Evolutionary conservation across 2,888 invertebrate species (phyloP).

Genomic region (Nudaria mundana): DNA sequence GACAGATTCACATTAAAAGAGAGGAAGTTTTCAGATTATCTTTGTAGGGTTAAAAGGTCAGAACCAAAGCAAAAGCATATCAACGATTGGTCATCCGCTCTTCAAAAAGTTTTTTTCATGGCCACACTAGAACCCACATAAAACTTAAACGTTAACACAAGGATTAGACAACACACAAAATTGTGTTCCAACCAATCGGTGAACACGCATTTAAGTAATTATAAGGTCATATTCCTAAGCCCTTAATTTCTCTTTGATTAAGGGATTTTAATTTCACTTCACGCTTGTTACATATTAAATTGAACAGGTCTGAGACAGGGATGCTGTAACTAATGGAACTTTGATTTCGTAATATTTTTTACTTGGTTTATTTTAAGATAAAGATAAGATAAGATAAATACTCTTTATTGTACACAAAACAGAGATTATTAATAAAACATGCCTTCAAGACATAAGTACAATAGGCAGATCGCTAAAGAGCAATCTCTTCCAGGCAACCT

Average conservation of each 20-base stretch:
- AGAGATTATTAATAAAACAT: too few species aligned
- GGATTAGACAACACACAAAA: slow-evolving; percentile 8
- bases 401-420: too few species aligned
- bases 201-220: slow-evolving; percentile 25
- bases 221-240: slow-evolving; percentile 9
- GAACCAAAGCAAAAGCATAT: too few species aligned
- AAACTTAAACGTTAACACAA: slow-evolving; percentile 8
- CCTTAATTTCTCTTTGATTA: slow-evolving; percentile 28
- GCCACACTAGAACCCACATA: slow-evolving; percentile 8
- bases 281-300: slow-evolving; percentile 22
- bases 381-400: too few species aligned
- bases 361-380: too few species aligned
- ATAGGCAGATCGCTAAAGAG: too few species aligned
- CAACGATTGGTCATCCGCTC: not conserved
- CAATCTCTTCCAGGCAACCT: too few species aligned
- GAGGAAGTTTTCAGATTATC: too few species aligned
- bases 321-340: slow-evolving; percentile 13
- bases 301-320: slow-evolving; percentile 8
- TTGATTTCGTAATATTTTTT: too few species aligned
- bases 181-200: slow-evolving; percentile 20
- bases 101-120: not conserved
- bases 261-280: slow-evolving; percentile 22
- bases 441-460: too few species aligned
- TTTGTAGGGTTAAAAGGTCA: too few species aligned
- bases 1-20: too few species aligned